Evolutionary conservation across 1,140 invertebrate species (phyloP).

Genomic region (Drosophila arawakana): DNA sequence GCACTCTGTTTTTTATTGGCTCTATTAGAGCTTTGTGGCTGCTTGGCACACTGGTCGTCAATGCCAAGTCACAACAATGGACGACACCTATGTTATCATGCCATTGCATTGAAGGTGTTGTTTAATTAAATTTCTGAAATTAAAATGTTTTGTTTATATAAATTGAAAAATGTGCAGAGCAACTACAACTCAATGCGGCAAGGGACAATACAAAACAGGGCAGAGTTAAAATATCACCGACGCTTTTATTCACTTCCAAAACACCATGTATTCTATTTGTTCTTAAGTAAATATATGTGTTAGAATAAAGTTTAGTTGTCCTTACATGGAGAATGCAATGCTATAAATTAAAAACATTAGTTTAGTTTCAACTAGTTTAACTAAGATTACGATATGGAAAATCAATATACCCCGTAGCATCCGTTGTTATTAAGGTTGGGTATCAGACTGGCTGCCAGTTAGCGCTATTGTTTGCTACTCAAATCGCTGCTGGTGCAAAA

Average conservation of each 20-base stretch:
- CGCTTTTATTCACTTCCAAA: background rate
- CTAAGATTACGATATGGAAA: background rate
- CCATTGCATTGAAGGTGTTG: constrained; percentile 63
- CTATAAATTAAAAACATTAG: no score
- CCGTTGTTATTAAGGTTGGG: background rate
- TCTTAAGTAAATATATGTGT: background rate
- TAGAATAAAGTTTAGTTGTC: no score
- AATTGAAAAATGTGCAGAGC: constrained; percentile 80
- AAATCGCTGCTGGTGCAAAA: constrained; percentile 65
- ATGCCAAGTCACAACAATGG: constrained; percentile 37
- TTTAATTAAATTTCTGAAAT: constrained; percentile 84
- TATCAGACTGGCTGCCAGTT: constrained; percentile 34
- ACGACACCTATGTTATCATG: constrained; percentile 58
- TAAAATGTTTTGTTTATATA: constrained; percentile 84
- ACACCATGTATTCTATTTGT: background rate
- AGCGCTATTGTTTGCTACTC: constrained; percentile 62
- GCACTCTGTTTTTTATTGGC: constrained; percentile 51
- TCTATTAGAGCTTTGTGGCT: constrained; percentile 31
- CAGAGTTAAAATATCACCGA: constrained; percentile 6
- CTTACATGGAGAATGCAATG: no score
- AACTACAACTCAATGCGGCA: constrained; percentile 56
- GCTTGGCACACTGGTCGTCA: constrained; percentile 46
- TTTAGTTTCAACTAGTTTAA: no score
- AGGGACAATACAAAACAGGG: constrained; percentile 41
- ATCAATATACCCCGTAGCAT: background rate